phyloP scores from a whole-genome alignment of 2,113 vertebrate species.

The Dasyurus viverrinus region DNA sequence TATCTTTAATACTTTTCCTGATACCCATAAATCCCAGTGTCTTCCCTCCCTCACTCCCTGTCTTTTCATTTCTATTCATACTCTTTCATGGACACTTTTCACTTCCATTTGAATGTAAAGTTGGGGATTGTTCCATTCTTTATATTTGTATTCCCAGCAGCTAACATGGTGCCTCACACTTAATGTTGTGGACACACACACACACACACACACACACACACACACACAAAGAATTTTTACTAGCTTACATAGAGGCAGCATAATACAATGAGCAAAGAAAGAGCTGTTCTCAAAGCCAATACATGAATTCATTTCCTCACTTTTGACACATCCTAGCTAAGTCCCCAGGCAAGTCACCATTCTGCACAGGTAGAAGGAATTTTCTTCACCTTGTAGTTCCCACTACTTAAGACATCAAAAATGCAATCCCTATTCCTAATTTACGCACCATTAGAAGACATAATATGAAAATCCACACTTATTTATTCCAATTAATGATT shows the following conservation, averaged over 20 bases:
- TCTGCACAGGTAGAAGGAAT: background rate
- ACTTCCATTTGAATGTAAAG: too few species aligned
- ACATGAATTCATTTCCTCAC: background rate
- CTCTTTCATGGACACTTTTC: too few species aligned
- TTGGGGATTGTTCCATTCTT: too few species aligned
- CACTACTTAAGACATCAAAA: background rate
- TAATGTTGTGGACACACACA: too few species aligned
- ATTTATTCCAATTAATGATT: slow-evolving; percentile 35
- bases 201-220: too few species aligned
- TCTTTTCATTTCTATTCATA: too few species aligned
- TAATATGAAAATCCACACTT: background rate
- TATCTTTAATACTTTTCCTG: background rate
- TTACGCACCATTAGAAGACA: background rate
- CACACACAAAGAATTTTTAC: too few species aligned
- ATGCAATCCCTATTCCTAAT: background rate
- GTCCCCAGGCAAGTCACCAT: background rate
- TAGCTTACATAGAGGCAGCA: background rate
- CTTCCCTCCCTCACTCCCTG: too few species aligned
- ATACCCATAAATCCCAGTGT: too few species aligned
- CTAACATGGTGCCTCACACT: too few species aligned
- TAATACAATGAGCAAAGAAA: background rate
- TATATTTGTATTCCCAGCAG: too few species aligned
- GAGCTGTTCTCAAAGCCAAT: background rate
- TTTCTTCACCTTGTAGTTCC: background rate
- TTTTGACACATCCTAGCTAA: background rate